Percentiles rank a stretch among this genome's conserved stretches.
Conservation (phyloP, 2,113 vertebrate species). For the Passer domesticus region DNA sequence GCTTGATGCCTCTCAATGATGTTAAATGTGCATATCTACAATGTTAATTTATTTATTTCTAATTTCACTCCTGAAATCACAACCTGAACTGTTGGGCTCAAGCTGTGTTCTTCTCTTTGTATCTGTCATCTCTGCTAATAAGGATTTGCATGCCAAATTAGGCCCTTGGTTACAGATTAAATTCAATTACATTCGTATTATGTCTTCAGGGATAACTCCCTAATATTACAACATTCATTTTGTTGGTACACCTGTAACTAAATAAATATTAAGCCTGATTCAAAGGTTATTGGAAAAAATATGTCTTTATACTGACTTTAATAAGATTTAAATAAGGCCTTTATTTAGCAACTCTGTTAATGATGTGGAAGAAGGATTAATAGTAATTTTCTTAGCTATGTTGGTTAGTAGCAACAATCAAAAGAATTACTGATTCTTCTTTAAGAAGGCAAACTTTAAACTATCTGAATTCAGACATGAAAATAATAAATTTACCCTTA, state of each 20-base stretch:
- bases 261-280: neutral
- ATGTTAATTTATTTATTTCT: neutral
- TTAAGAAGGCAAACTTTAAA: neutral
- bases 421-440: neutral
- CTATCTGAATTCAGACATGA: neutral
- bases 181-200: neutral
- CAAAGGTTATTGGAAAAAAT: neutral
- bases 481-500: neutral
- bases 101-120: neutral
- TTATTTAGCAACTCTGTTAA: neutral
- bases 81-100: neutral
- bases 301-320: neutral
- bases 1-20: neutral
- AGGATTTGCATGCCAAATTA: conserved; percentile 30
- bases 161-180: neutral
- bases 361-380: neutral
- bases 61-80: neutral
- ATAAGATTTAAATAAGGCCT: neutral
- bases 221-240: neutral
- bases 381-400: neutral
- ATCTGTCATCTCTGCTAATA: neutral
- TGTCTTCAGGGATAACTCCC: neutral
- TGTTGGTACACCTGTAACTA: neutral
- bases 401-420: neutral
- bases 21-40: neutral